Conservation (phyloP, 2,797 vertebrate genomes). For the Clarias fuscus region DNA sequence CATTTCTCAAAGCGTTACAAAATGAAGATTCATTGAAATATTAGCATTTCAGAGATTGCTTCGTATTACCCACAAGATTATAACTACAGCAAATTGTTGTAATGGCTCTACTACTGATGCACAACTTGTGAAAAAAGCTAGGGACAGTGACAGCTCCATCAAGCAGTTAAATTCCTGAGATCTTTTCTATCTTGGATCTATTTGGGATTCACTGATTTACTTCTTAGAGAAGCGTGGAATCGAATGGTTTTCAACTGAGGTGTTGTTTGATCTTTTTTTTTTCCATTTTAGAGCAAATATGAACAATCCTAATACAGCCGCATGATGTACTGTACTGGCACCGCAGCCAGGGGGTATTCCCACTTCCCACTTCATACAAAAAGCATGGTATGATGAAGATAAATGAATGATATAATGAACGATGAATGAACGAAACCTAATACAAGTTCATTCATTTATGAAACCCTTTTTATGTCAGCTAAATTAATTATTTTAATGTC, state of each 20-base stretch:
- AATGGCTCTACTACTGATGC: background rate
- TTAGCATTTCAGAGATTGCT: background rate
- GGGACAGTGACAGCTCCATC: background rate
- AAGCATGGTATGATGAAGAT: background rate
- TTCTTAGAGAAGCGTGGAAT: background rate
- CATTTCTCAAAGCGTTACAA: background rate
- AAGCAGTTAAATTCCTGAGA: background rate
- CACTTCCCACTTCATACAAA: background rate
- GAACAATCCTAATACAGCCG: background rate
- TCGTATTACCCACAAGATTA: background rate
- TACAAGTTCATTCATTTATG: background rate
- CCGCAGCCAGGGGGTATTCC: background rate
- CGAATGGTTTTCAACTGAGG: background rate
- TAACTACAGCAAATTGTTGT: background rate
- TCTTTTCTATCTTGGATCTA: background rate
- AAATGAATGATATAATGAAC: background rate
- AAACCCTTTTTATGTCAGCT: background rate
- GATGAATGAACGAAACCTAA: background rate
- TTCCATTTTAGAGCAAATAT: background rate
- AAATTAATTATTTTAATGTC: background rate
- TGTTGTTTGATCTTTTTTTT: background rate
- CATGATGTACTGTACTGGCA: background rate
- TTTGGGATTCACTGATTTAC: background rate
- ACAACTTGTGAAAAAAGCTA: background rate
- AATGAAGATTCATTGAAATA: background rate